These are phyloP conservation scores for Pipa parva DNA, from an alignment of 2,113 vertebrate species.

Conservation along the genomic window DNA sequence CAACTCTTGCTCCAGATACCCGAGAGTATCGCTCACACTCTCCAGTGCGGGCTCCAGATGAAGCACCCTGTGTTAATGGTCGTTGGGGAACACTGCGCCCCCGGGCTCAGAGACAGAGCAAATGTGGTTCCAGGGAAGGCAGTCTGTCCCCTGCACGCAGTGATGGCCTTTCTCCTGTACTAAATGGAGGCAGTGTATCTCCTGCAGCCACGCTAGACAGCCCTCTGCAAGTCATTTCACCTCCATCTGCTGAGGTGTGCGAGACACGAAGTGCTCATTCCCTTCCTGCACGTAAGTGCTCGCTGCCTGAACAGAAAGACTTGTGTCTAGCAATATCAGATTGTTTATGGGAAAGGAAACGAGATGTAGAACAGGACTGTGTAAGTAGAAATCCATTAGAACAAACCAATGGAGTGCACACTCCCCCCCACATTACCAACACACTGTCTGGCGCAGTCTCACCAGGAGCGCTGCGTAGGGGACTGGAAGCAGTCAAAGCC, in stretches of 20 bases:
- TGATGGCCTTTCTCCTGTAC: conserved; percentile 70
- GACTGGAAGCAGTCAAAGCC: conserved; percentile 86
- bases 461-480: conserved; percentile 77
- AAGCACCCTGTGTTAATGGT: conserved; percentile 91
- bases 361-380: conserved; percentile 49
- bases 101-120: conserved; percentile 67
- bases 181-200: conserved; percentile 80
- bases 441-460: conserved; percentile 82
- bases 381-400: conserved; percentile 66
- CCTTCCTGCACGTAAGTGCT: conserved; percentile 52
- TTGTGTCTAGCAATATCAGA: conserved; percentile 66
- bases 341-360: conserved; percentile 76
- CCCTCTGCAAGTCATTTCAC: conserved; percentile 77
- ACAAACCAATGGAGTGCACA: conserved; percentile 83
- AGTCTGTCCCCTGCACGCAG: conserved; percentile 83
- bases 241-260: conserved; percentile 59
- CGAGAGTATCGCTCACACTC: conserved; percentile 89
- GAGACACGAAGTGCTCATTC: conserved; percentile 56
- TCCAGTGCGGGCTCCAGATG: conserved; percentile 77
- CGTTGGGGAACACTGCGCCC: conserved; percentile 93
- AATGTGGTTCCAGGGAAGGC: conserved; percentile 73
- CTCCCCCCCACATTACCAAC: conserved; percentile 62
- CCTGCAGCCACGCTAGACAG: conserved; percentile 72
- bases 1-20: conserved; percentile 76
- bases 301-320: conserved; percentile 66